These are phyloP conservation scores for Melanotaenia maccullochi DNA, from an alignment of 2,797 vertebrate species.

Conservation along the genomic window DNA sequence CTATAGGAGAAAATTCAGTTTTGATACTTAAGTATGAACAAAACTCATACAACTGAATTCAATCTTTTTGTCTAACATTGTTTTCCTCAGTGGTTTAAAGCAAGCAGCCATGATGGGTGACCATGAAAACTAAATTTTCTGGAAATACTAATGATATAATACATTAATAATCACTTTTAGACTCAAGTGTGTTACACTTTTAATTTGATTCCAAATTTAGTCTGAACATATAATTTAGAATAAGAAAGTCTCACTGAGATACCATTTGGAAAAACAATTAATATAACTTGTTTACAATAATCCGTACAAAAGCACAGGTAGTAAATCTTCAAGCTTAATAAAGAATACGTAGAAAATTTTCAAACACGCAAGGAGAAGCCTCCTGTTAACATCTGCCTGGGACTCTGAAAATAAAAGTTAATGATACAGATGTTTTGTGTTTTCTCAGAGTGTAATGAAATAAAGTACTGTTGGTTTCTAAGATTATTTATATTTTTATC, in stretches of 20 bases:
- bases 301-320: not conserved
- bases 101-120: not conserved
- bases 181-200: no score
- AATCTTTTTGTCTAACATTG: not conserved
- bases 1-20: not conserved
- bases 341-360: not conserved
- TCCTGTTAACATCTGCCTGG: not conserved
- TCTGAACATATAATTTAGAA: no score
- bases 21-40: not conserved
- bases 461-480: not conserved
- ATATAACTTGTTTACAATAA: no score
- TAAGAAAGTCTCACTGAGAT: no score
- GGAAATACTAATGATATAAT: no score
- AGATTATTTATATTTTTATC: not conserved
- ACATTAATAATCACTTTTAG: no score
- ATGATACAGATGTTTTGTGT: not conserved
- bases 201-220: no score
- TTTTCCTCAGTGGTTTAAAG: not conserved
- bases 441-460: not conserved
- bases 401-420: not conserved
- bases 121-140: no score
- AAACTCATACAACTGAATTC: not conserved
- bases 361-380: not conserved
- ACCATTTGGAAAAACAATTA: no score
- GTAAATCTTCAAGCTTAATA: not conserved